phyloP scores from a whole-genome alignment of 1,140 invertebrate species.

The Trichonephila inaurata region DNA sequence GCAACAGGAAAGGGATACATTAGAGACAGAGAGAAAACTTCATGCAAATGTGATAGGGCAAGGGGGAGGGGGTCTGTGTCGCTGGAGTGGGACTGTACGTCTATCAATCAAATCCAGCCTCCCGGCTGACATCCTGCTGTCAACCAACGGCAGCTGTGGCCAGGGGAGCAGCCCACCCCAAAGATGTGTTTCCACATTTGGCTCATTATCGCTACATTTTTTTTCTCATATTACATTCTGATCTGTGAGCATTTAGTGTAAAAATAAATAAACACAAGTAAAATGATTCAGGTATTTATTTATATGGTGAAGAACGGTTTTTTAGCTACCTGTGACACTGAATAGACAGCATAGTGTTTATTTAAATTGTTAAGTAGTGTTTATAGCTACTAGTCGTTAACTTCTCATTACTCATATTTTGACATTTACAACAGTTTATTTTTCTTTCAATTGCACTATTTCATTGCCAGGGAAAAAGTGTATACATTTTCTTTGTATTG shows the following conservation, averaged over 20 bases:
- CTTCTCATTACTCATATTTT: too few species aligned
- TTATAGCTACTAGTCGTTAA: background rate
- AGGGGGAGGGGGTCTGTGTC: conserved; percentile 17
- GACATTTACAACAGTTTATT: too few species aligned
- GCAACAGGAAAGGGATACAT: conserved; percentile 63
- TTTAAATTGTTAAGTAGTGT: background rate
- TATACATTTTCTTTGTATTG: too few species aligned
- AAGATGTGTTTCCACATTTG: conserved; percentile 51
- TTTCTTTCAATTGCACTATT: too few species aligned
- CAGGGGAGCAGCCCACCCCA: conserved; percentile 2
- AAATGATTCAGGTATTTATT: background rate
- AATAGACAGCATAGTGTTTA: background rate
- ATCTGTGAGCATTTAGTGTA: background rate
- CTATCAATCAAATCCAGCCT: conserved; percentile 68
- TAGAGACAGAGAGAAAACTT: conserved; percentile 36
- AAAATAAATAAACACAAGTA: conserved; percentile 13
- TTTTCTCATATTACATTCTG: background rate
- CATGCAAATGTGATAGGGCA: conserved; percentile 59
- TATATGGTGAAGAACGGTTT: background rate
- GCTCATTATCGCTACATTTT: conserved; percentile 32
- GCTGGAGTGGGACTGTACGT: conserved; percentile 66
- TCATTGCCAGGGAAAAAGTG: too few species aligned
- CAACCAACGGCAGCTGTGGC: conserved; percentile 75
- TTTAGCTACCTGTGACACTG: background rate
- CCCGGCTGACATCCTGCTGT: conserved; percentile 65